phyloP scores from a whole-genome alignment of 2,113 vertebrate genomes.

The Paracanthobrama guichenoti region DNA sequence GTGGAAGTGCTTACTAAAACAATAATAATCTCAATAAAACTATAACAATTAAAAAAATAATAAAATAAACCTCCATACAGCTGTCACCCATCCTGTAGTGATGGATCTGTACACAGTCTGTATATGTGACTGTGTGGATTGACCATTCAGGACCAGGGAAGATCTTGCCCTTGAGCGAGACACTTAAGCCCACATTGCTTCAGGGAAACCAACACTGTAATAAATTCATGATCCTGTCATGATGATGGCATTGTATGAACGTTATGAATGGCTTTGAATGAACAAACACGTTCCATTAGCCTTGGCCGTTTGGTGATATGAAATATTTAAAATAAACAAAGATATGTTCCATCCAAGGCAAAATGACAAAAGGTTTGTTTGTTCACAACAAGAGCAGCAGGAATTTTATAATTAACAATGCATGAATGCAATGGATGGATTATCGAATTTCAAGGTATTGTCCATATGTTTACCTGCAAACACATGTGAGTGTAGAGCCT shows the following conservation, averaged over 20 bases:
- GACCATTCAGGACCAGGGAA: background rate
- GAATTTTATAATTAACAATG: too few relatives aligned
- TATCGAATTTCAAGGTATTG: too few relatives aligned
- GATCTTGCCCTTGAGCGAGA: background rate
- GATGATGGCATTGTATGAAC: background rate
- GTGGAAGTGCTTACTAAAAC: too few relatives aligned
- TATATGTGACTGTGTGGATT: background rate
- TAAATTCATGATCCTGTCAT: background rate
- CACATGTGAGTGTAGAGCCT: too few relatives aligned
- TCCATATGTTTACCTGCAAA: too few relatives aligned
- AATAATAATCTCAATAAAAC: background rate
- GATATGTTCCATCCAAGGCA: background rate
- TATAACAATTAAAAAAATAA: background rate
- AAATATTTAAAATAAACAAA: background rate
- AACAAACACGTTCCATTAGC: background rate
- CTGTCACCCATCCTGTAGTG: background rate
- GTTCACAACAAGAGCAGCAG: background rate
- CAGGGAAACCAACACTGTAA: background rate
- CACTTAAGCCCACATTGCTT: background rate
- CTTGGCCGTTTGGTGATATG: background rate
- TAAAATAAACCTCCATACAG: background rate
- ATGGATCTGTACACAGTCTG: background rate
- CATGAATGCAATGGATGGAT: too few relatives aligned
- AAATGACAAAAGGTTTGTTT: background rate
- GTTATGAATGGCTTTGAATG: background rate